Base-by-base conservation (phyloP, 2,888 invertebrate genomes). In the Rhamphomyia laevipes region DNA sequence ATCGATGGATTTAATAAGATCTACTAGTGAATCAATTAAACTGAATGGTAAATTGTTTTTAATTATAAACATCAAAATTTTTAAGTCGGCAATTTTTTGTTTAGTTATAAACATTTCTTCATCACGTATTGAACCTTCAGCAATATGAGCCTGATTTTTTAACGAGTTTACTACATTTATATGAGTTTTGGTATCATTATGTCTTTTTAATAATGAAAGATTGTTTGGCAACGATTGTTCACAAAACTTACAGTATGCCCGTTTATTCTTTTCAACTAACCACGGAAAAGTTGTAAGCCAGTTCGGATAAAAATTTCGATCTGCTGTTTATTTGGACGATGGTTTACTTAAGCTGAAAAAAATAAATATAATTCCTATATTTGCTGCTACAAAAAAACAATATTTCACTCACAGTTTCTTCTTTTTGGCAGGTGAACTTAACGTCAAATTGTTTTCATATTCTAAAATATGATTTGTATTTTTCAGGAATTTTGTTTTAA, bases 211-310 rank as follows among this genome's bases (percentile, higher is more conserved):
- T 15, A 30, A 16, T n/a, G 43, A 15, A 33, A 31, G n/a, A 17
- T 44, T 44, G 12, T 44, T 44, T 17, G 43, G 30, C 31, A 44
- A 31, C 16, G 30, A 31, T 44, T 44, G 30, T 16, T n/a, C 6
- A 44, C 43, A 44, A 44, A 44, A 16, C 31, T 30, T 44, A 17
- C 43, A 44, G 12, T 30, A 44, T 11, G 43, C 30, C 13, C 30
- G n/a, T n/a, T 11, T 31, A 37, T 37, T 31, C 17, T 44, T 44
- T 43, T 43, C 43, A 43, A 27, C 18, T 17, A 44, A 16, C 43
- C 43, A 44, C 11, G 43, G 10, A 44, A 44, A 31, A 30, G 15
- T 44, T 17, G n/a, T 30, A n/a, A 30, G 15, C 43, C 43, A 44
- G 11, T 43, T 30, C 31, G 31, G 12, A 13, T 17, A 17, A 43